Evolutionary conservation across 2,113 vertebrate genomes (phyloP).

Genomic region (Scortum barcoo): DNA sequence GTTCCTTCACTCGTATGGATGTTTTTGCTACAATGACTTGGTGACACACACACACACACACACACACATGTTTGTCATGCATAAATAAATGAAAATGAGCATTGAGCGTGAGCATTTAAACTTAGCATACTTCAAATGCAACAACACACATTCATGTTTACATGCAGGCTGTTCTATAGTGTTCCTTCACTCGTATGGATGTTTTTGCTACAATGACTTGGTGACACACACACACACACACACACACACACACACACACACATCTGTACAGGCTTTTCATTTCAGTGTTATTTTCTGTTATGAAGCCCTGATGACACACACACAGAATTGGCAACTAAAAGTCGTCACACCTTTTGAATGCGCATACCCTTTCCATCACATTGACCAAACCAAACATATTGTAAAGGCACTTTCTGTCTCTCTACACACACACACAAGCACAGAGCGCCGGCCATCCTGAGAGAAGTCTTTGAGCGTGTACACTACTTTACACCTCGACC

Average conservation of each 20-base stretch:
- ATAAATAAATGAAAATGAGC: conserved; percentile 55
- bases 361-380: neutral
- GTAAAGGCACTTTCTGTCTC: neutral
- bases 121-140: conserved; percentile 32
- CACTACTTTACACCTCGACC: conserved; percentile 28
- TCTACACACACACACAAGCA: neutral
- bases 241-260: conserved; percentile 4
- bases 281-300: conserved; percentile 33
- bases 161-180: conserved; percentile 7
- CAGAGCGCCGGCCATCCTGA: neutral
- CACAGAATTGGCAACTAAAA: conserved; percentile 26
- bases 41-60: conserved; percentile 18
- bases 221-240: neutral
- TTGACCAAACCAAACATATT: no score
- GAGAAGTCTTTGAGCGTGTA: conserved; percentile 25
- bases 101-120: conserved; percentile 52
- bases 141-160: neutral
- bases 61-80: conserved; percentile 38
- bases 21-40: conserved; percentile 42
- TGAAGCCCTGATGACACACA: conserved; percentile 7
- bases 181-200: conserved; percentile 38
- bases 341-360: neutral
- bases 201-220: conserved; percentile 42
- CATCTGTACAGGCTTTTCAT: conserved; percentile 1
- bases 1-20: conserved; percentile 38